Percentiles rank a stretch among this genome's conserved stretches.
These are phyloP conservation scores for Eilema caniola DNA, from an alignment of 2,888 invertebrate species.

Conservation along the genomic window DNA sequence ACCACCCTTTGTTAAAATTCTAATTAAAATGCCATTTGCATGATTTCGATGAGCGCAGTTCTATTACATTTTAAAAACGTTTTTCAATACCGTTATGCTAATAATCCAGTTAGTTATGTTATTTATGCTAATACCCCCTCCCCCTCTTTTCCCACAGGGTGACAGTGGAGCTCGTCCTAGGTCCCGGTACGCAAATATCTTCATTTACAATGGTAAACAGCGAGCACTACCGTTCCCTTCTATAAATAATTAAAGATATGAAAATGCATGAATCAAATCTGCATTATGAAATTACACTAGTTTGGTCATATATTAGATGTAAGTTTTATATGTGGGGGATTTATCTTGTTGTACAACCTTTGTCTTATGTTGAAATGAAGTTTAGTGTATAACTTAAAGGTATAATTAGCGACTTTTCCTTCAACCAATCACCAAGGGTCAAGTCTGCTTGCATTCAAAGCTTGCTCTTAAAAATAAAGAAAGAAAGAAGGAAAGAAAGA, in stretches of 20 bases:
- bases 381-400: no score
- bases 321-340: background rate
- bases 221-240: constrained; percentile 6
- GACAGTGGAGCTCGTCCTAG: background rate
- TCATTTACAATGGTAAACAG: constrained; percentile 50
- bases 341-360: no score
- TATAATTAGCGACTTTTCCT: no score
- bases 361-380: no score
- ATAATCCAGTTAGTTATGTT: background rate
- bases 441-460: no score
- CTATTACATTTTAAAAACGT: background rate
- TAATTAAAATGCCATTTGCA: no score
- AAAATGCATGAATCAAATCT: constrained; percentile 44
- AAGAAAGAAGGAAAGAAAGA: no score
- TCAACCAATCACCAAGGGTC: no score
- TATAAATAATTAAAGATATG: constrained; percentile 46
- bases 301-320: background rate
- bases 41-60: no score
- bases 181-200: constrained; percentile 36
- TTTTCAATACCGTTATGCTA: background rate
- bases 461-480: no score
- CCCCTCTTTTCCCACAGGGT: background rate
- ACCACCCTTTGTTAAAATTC: no score
- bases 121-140: no score
- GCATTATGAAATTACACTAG: constrained; percentile 16